Conservation (phyloP, 1,140 invertebrate genomes). For the Chironomus striatipennis region DNA sequence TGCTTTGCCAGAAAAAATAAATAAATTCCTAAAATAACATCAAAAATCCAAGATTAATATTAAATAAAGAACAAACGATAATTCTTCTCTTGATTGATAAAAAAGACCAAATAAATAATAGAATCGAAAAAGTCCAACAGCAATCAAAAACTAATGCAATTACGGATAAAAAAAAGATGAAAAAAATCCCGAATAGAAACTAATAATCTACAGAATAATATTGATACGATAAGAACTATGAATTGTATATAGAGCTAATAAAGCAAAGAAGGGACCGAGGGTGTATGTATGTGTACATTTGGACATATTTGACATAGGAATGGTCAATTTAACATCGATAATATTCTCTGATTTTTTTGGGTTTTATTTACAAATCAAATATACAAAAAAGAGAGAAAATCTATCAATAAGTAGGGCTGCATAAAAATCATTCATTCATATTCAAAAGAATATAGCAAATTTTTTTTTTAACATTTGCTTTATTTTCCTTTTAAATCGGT, state of each 20-base stretch:
- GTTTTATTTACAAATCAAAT: constrained; percentile 23
- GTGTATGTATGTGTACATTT: background rate
- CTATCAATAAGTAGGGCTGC: background rate
- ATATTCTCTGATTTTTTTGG: background rate
- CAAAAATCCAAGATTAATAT: too few relatives aligned
- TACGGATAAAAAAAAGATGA: too few relatives aligned
- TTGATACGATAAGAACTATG: background rate
- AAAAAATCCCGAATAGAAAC: too few relatives aligned
- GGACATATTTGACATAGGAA: constrained; percentile 14
- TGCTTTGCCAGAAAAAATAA: too few relatives aligned
- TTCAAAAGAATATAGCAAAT: background rate
- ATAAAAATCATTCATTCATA: background rate
- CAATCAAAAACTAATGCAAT: too few relatives aligned
- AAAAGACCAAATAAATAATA: too few relatives aligned
- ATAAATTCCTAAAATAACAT: too few relatives aligned
- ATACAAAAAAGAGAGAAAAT: background rate
- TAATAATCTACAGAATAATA: too few relatives aligned
- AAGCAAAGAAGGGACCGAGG: background rate
- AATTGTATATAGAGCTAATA: constrained; percentile 15
- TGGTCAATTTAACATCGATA: constrained; percentile 20
- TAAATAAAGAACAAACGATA: too few relatives aligned
- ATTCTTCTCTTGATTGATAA: too few relatives aligned
- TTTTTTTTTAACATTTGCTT: background rate
- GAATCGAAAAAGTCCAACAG: too few relatives aligned
- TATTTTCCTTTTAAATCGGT: constrained; percentile 4